Base-by-base conservation (phyloP, 2,888 invertebrate genomes). In the Hipparchia sbordonii region DNA sequence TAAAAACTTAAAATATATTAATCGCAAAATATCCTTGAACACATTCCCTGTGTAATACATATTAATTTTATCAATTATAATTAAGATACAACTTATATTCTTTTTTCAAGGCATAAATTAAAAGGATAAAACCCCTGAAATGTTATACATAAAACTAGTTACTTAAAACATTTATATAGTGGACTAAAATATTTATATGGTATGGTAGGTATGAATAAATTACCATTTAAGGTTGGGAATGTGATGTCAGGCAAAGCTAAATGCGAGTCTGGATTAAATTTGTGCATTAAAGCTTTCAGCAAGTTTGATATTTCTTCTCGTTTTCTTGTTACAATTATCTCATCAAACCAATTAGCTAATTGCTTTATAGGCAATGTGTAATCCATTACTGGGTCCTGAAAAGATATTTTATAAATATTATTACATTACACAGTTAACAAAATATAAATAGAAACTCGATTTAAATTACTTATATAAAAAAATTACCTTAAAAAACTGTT, bases 401-500 rank as follows among this genome's bases (percentile, higher is more conserved):
- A 94, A 74, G 39, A 39, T 39, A 39, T 39, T 39, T 39, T 1
- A 39, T 39, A 39, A 39, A 39, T 39, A 39, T 39, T 4, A 39
- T 39, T 39, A 39, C 5, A 39, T 39, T 2, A 39, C 39, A 39
- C 39, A 39, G 39, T 39, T 39, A 1, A n/a, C n/a, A 33, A 23
- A 10, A n/a, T 12, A 39, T 39, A 4, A 3, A 54, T 5, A 54
- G 52, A 54, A 5, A 10, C 1, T 10, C 2, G 33, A 10, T 12
- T 12, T 39, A 6, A 12, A 10, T 10, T 61, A 12, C 6, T 61
- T 4, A n/a, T 61, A 45, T n/a, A 33, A 10, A 63, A 71, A 82
- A 6, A 45, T 9, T 85, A 97, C 97, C 95, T 96, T 95, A 89
- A 99, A 98, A 92, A 99, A 99, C 75, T 97, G 97, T 91, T 99